Conservation (phyloP, 2,888 invertebrate genomes). For the Pterostichus niger region DNA sequence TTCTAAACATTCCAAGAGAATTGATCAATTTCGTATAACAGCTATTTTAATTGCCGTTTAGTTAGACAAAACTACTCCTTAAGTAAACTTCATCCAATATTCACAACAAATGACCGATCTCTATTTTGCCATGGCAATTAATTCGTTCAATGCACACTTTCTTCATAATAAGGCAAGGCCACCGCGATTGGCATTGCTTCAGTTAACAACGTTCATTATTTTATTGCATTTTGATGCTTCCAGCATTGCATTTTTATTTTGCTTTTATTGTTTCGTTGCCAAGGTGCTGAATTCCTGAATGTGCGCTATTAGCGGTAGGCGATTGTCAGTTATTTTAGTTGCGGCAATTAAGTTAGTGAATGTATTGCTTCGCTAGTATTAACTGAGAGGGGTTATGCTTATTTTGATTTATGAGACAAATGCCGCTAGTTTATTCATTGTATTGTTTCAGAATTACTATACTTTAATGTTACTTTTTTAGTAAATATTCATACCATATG, state of each 20-base stretch:
- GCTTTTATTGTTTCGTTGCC: slow-evolving; percentile 6
- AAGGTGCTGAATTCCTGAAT: slow-evolving; percentile 1
- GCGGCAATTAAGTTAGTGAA: background rate
- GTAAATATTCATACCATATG: too few species aligned
- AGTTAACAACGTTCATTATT: background rate
- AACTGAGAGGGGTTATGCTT: background rate
- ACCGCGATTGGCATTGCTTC: background rate
- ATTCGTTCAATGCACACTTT: background rate
- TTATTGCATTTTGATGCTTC: too few species aligned
- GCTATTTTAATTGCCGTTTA: too few species aligned
- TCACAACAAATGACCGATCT: background rate
- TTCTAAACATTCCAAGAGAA: too few species aligned
- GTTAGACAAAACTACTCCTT: too few species aligned
- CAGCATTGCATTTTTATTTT: background rate
- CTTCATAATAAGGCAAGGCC: slow-evolving; percentile 1
- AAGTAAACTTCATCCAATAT: too few species aligned
- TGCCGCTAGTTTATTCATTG: too few species aligned
- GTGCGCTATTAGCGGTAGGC: background rate
- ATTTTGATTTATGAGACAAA: background rate
- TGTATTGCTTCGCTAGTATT: background rate
- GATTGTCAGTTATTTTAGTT: background rate
- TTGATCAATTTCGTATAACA: too few species aligned
- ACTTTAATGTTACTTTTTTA: too few species aligned
- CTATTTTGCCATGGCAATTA: too few species aligned
- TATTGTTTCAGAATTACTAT: too few species aligned